phyloP scores from a whole-genome alignment of 2,797 vertebrate species.

The Erpetoichthys calabaricus region DNA sequence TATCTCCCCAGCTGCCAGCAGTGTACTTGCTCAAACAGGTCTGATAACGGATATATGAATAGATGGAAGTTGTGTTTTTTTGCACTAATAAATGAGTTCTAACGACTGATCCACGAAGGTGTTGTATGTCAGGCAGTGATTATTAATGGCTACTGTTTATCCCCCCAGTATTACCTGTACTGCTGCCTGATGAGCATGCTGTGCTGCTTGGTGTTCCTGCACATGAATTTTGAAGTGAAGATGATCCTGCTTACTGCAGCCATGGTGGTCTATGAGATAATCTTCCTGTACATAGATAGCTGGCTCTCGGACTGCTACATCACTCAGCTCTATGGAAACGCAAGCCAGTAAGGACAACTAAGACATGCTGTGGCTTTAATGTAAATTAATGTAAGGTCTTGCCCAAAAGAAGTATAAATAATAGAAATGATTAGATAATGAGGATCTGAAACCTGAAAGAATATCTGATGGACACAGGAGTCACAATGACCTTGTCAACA shows the following conservation, averaged over 20 bases:
- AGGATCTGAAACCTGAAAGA: background rate
- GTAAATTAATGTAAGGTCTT: too few relatives aligned
- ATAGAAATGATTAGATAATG: background rate
- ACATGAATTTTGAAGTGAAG: conserved; percentile 60
- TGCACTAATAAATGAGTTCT: too few relatives aligned
- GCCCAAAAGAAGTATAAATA: too few relatives aligned
- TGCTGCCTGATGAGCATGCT: conserved; percentile 75
- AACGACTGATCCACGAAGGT: too few relatives aligned
- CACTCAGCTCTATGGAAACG: conserved; percentile 35
- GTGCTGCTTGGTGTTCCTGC: conserved; percentile 64
- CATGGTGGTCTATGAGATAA: conserved; percentile 65
- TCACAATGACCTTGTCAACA: too few relatives aligned
- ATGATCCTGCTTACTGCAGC: conserved; percentile 62
- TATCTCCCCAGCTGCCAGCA: too few relatives aligned
- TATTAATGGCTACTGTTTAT: background rate
- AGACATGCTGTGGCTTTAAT: too few relatives aligned
- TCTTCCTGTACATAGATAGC: conserved; percentile 61
- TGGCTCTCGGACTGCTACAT: conserved; percentile 52
- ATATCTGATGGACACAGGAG: background rate
- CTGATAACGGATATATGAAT: too few relatives aligned
- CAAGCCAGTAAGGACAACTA: conserved; percentile 23
- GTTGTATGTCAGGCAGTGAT: too few relatives aligned
- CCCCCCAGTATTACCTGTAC: conserved; percentile 69
- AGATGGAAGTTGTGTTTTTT: too few relatives aligned
- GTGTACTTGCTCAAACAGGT: too few relatives aligned